Evolutionary conservation across 1,140 invertebrate genomes (phyloP).

Genomic region (Apocrypta bakeri): DNA sequence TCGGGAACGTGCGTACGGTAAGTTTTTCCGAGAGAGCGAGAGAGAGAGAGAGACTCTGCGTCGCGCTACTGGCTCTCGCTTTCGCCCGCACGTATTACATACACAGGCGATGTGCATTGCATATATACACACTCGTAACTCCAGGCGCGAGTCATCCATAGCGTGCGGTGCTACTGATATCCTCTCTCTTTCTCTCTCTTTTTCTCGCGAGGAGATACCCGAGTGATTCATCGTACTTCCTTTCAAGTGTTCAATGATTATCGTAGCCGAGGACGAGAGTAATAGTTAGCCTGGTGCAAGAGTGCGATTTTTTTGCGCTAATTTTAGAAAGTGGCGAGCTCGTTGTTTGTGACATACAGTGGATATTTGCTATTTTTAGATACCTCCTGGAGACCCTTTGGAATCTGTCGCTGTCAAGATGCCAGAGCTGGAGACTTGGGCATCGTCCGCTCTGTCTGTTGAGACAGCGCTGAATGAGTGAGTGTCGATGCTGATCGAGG

Average conservation of each 20-base stretch:
- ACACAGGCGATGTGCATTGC: neutral
- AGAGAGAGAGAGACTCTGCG: neutral
- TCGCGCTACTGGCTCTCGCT: constrained; percentile 15
- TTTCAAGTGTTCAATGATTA: neutral
- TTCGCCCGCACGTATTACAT: neutral
- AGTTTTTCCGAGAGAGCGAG: constrained; percentile 13
- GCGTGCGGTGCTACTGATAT: neutral
- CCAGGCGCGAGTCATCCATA: neutral
- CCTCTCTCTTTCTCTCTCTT: neutral
- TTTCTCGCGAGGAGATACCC: constrained; percentile 5
- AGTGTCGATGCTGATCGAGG: neutral
- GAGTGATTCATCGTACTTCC: constrained; percentile 33
- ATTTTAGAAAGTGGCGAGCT: constrained; percentile 9
- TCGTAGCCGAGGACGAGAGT: neutral
- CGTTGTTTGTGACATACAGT: constrained; percentile 11
- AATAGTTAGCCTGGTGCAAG: neutral
- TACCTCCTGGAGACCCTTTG: constrained; percentile 11
- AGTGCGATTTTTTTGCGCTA: neutral
- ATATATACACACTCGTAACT: neutral
- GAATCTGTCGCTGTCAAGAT: constrained; percentile 13
- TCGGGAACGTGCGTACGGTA: constrained; percentile 21
- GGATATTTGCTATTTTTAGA: constrained; percentile 45
- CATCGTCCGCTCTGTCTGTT: neutral
- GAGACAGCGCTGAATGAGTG: constrained; percentile 37
- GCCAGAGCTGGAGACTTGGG: constrained; percentile 1